phyloP scores from a whole-genome alignment of 2,888 invertebrate species.

The Rhingia rostrata region DNA sequence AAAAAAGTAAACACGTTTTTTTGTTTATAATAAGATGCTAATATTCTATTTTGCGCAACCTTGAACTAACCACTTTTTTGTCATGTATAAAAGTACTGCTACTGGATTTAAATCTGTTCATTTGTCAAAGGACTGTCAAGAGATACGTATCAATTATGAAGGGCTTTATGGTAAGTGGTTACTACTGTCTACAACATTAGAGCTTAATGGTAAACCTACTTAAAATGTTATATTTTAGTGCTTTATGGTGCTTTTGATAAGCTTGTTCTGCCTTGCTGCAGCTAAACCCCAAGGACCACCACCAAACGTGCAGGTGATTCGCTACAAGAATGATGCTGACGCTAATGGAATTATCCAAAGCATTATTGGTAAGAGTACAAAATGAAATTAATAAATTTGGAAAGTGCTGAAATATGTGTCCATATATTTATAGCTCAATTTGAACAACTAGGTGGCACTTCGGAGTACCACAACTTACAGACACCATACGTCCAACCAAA shows the following conservation, averaged over 20 bases:
- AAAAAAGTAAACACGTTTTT: no score
- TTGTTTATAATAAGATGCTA: no score
- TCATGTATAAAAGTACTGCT: conserved; percentile 29
- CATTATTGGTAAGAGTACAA: conserved; percentile 39
- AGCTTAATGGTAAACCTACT: not conserved
- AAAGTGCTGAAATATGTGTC: not conserved
- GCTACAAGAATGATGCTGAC: conserved; percentile 45
- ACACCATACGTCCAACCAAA: conserved; percentile 1
- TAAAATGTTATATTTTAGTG: conserved; percentile 11
- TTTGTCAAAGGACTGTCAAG: conserved; percentile 20
- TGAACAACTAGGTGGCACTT: conserved; percentile 78
- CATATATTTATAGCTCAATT: conserved; percentile 77
- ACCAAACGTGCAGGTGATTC: conserved; percentile 44
- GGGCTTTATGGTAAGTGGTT: conserved; percentile 37
- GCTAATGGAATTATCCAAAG: conserved; percentile 42
- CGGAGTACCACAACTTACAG: conserved; percentile 76
- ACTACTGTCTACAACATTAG: not conserved
- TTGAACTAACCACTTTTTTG: conserved; percentile 15
- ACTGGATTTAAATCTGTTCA: conserved; percentile 8
- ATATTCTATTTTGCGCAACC: conserved; percentile 19
- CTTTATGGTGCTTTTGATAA: conserved; percentile 29
- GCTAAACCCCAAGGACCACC: conserved; percentile 32
- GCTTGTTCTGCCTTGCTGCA: conserved; percentile 21
- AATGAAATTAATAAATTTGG: not conserved
- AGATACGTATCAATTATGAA: conserved; percentile 31